These are phyloP conservation scores for Crenuchus spilurus DNA, from an alignment of 2,797 vertebrate genomes.

Conservation along the genomic window DNA sequence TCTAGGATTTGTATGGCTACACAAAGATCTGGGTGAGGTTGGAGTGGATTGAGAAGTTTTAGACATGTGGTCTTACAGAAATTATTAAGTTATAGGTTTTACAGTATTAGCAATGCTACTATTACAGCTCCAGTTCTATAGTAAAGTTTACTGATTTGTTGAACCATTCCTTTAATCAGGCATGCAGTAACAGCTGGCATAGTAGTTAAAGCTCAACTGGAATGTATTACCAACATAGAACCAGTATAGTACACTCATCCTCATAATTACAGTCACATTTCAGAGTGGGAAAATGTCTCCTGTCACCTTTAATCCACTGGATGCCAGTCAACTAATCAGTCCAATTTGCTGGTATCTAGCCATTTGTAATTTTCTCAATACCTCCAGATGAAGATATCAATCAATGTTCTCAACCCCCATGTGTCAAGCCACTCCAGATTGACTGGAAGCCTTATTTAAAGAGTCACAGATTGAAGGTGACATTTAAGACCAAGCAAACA, in stretches of 20 bases:
- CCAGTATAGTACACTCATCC: neutral
- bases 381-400: constrained; percentile 22
- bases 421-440: neutral
- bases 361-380: constrained; percentile 29
- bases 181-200: neutral
- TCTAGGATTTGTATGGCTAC: no score
- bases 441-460: neutral
- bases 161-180: no score
- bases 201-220: neutral
- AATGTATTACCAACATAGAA: neutral
- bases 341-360: constrained; percentile 9
- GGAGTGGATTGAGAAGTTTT: no score
- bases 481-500: constrained; percentile 11
- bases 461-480: neutral
- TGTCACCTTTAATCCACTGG: constrained; percentile 27
- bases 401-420: constrained; percentile 15
- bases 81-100: no score
- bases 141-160: no score
- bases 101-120: no score
- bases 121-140: neutral
- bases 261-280: neutral
- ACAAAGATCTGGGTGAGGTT: no score
- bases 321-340: constrained; percentile 22
- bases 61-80: no score
- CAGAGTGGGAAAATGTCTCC: neutral